These are phyloP conservation scores for Sinotaia quadrata DNA, from an alignment of 2,888 invertebrate genomes.

Conservation along the genomic window DNA sequence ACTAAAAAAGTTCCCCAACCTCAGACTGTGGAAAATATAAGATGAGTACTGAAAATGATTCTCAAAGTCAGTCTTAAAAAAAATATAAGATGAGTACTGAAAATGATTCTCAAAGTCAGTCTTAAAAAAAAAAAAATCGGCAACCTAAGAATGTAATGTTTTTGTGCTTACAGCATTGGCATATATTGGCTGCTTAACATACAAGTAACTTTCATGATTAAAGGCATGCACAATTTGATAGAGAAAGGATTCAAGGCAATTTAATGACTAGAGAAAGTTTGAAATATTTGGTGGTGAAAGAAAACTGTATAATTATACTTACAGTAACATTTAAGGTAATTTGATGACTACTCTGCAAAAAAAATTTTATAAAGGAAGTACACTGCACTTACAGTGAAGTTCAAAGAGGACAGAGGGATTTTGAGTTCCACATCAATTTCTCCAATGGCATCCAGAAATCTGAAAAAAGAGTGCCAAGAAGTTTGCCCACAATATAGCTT, in stretches of 20 bases:
- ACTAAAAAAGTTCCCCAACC: neutral
- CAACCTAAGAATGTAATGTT: too few relatives aligned
- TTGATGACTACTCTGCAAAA: too few relatives aligned
- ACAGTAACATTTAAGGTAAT: too few relatives aligned
- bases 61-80: neutral
- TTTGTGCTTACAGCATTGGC: too few relatives aligned
- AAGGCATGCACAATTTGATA: too few relatives aligned
- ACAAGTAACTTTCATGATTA: too few relatives aligned
- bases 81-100: neutral
- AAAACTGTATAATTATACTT: too few relatives aligned
- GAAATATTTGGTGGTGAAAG: too few relatives aligned
- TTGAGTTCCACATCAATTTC: constrained; percentile 62
- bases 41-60: neutral
- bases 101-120: neutral
- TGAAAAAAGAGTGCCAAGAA: constrained; percentile 15
- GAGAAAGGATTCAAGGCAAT: too few relatives aligned
- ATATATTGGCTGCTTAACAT: too few relatives aligned
- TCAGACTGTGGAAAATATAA: neutral
- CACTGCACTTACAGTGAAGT: constrained; percentile 39
- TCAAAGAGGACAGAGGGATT: constrained; percentile 46
- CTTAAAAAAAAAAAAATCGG: neutral
- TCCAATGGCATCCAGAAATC: constrained; percentile 55
- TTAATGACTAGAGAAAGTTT: too few relatives aligned
- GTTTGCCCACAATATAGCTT: neutral
- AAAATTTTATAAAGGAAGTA: too few relatives aligned